These are phyloP conservation scores for Osmerus mordax DNA, from an alignment of 2,113 vertebrate species.

Conservation along the genomic window DNA sequence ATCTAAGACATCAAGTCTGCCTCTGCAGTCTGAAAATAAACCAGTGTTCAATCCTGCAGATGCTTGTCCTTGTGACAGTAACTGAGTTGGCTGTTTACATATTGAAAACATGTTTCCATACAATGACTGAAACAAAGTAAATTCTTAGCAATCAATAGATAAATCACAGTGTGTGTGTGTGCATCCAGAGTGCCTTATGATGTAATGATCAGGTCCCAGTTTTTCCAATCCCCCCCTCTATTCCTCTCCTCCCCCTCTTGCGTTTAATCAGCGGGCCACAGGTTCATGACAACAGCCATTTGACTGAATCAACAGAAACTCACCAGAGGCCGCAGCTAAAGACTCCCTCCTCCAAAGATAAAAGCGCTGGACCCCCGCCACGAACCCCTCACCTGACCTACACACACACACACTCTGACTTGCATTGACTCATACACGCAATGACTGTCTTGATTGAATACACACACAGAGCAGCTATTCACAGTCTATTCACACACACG, in stretches of 20 bases:
- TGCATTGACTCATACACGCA: not conserved
- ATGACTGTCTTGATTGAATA: not conserved
- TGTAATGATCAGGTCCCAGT: conserved; percentile 6
- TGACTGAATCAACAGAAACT: conserved; percentile 28
- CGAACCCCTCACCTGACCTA: not conserved
- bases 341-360: not conserved
- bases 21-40: conserved; percentile 13
- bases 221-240: not conserved
- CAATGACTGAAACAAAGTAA: too few relatives aligned
- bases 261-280: conserved; percentile 15
- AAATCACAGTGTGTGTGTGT: too few relatives aligned
- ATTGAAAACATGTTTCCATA: not conserved
- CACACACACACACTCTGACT: conserved; percentile 3
- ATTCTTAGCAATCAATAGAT: too few relatives aligned
- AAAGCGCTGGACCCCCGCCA: not conserved
- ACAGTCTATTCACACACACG: not conserved
- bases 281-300: conserved; percentile 33
- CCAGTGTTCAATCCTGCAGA: conserved; percentile 9
- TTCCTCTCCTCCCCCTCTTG: not conserved
- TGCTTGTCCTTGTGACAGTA: not conserved
- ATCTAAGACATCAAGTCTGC: not conserved
- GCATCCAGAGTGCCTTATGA: not conserved
- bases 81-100: conserved; percentile 15
- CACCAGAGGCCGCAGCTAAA: conserved; percentile 16
- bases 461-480: conserved; percentile 12